Conservation (phyloP, 2,113 vertebrate genomes). For the Leuciscus idus region DNA sequence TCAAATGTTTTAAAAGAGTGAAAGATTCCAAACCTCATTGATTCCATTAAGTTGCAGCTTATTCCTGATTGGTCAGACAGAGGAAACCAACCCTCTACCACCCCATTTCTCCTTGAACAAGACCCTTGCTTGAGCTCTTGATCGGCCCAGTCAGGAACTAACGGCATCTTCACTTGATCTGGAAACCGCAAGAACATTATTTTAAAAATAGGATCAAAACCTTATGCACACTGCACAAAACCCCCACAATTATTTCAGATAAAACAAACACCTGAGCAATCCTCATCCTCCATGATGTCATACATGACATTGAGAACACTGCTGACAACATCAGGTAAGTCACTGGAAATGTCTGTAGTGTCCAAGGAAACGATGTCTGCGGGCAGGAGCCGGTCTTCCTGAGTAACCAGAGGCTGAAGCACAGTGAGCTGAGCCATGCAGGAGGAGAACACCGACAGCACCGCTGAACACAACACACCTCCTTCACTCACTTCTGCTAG, state of each 20-base stretch:
- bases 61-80: conserved; percentile 85
- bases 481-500: conserved; percentile 79
- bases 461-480: conserved; percentile 74
- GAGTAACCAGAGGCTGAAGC: conserved; percentile 61
- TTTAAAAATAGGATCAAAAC: background rate
- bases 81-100: conserved; percentile 86
- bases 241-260: background rate
- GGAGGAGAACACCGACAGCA: conserved; percentile 81
- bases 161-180: conserved; percentile 52
- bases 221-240: background rate
- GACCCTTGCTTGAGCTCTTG: conserved; percentile 77
- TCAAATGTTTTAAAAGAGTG: background rate
- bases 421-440: conserved; percentile 80
- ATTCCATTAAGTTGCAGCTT: conserved; percentile 89
- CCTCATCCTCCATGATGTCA: conserved; percentile 66
- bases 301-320: conserved; percentile 77
- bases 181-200: conserved; percentile 19
- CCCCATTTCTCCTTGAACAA: conserved; percentile 62
- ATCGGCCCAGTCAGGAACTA: conserved; percentile 85
- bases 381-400: conserved; percentile 41
- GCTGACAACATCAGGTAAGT: conserved; percentile 80
- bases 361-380: conserved; percentile 27
- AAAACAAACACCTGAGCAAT: conserved; percentile 45
- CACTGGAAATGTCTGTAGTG: conserved; percentile 58
- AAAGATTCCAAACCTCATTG: conserved; percentile 80